Base-by-base conservation (phyloP, 2,888 invertebrate genomes). In the Lepidochrysops patricia region DNA sequence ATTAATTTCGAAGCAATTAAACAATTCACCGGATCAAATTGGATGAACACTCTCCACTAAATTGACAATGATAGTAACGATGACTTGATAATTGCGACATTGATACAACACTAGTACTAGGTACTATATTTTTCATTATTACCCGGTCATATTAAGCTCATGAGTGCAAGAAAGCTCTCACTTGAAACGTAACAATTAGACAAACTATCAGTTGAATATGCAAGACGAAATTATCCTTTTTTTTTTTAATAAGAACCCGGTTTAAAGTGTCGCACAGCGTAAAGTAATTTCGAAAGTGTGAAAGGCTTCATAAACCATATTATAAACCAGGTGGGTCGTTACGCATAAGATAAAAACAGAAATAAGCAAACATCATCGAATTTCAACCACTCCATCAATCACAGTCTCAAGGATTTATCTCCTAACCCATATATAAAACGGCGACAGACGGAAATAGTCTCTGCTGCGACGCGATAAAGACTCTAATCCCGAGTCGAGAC, bases 361-460 rank as follows among this genome's bases (percentile, higher is more conserved):
- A 59, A 52, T 52, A 59, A 52, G 52, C 52, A 59, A 59, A 59
- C 59, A 26, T 67, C 66, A 68, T 70, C 71, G 74, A 75, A 77
- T 79, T 74, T 74, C 77, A 83, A 76, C 73, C 65, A 61, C 61
- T 68, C 76, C 72, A 86, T 85, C 84, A 80, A 85, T 86, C 85
- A 84, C 74, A 76, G 69, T 75, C 75, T 73, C 75, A 74, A 72
- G 78, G 80, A 85, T 86, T 84, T 82, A 84, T 85, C 84, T 82
- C 79, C 75, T 64, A 65, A 67, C 65, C 70, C 79, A 79, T 79
- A 82, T 83, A 83, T 84, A 83, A 85, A 82, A 79, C 77, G 79
- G 79, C 78, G 62, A 29, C 61, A 60, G 19, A 43, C 57, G 49
- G 65, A 63, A 61, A 64, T 62, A 57, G 26, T 25, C 58, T 61